These are phyloP conservation scores for Epinephelus lanceolatus DNA, from an alignment of 2,113 vertebrate genomes.

Conservation along the genomic window DNA sequence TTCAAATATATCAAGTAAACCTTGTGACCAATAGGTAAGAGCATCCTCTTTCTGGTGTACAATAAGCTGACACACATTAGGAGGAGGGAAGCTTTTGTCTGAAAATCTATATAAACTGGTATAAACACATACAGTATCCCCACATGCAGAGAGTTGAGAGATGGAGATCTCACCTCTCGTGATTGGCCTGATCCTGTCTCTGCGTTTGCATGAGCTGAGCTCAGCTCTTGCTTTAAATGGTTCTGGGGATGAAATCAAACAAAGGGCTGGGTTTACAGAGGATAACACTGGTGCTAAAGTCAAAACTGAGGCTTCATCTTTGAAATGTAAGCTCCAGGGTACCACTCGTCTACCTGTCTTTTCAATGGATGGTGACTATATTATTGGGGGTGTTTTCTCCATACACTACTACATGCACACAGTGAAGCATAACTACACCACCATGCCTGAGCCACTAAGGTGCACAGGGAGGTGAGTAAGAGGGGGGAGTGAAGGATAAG, in stretches of 20 bases:
- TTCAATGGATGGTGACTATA: constrained; percentile 74
- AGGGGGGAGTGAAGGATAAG: neutral
- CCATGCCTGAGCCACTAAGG: constrained; percentile 60
- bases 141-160: constrained; percentile 10
- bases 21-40: neutral
- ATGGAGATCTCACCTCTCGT: constrained; percentile 17
- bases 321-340: constrained; percentile 68
- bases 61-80: neutral
- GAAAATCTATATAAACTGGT: constrained; percentile 49
- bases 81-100: neutral
- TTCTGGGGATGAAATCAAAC: constrained; percentile 14
- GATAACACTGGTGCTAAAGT: neutral
- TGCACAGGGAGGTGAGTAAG: constrained; percentile 80
- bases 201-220: constrained; percentile 25
- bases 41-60: neutral
- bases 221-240: constrained; percentile 4
- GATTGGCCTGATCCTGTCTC: constrained; percentile 11
- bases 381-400: constrained; percentile 79
- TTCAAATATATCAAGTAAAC: neutral
- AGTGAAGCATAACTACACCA: constrained; percentile 65
- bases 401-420: constrained; percentile 67
- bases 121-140: neutral
- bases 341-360: constrained; percentile 54
- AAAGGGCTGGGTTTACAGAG: neutral
- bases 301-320: constrained; percentile 22